Percentiles rank a stretch among this genome's conserved stretches.
Conservation (phyloP, 2,888 invertebrate species). For the Pseudolycoriella hygida region DNA sequence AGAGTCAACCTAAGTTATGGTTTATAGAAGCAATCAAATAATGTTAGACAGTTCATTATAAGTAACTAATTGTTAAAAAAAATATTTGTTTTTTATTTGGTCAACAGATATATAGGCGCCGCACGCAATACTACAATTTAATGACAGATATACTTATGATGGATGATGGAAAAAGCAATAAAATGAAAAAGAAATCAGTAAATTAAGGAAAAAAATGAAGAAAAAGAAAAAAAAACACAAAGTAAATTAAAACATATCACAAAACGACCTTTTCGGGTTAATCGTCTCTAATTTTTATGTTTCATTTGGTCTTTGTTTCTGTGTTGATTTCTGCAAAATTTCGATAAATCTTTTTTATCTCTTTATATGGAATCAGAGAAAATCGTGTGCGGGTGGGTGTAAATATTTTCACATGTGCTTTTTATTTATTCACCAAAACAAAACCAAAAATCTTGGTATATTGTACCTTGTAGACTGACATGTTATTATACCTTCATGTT, state of each 20-base stretch:
- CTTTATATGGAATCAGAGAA: too few species aligned
- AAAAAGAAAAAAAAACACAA: neutral
- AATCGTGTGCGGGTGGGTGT: too few species aligned
- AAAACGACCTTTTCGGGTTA: too few species aligned
- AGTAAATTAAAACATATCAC: neutral
- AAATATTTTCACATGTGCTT: too few species aligned
- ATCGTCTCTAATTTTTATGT: too few species aligned
- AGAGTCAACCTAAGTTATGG: too few species aligned
- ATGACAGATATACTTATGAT: conserved; percentile 5
- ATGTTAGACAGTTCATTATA: neutral
- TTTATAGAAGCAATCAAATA: neutral
- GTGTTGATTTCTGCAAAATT: too few species aligned
- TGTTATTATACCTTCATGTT: neutral
- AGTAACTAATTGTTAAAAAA: neutral
- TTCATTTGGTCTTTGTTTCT: too few species aligned
- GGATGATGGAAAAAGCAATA: neutral
- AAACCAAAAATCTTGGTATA: too few species aligned
- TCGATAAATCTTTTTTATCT: too few species aligned
- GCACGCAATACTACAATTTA: conserved; percentile 7
- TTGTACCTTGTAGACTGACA: too few species aligned
- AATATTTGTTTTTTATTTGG: neutral
- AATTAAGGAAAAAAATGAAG: neutral
- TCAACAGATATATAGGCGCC: conserved; percentile 2
- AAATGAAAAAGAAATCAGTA: neutral
- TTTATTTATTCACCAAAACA: too few species aligned